phyloP scores from a whole-genome alignment of 2,888 invertebrate genomes.

The Latheticus oryzae region DNA sequence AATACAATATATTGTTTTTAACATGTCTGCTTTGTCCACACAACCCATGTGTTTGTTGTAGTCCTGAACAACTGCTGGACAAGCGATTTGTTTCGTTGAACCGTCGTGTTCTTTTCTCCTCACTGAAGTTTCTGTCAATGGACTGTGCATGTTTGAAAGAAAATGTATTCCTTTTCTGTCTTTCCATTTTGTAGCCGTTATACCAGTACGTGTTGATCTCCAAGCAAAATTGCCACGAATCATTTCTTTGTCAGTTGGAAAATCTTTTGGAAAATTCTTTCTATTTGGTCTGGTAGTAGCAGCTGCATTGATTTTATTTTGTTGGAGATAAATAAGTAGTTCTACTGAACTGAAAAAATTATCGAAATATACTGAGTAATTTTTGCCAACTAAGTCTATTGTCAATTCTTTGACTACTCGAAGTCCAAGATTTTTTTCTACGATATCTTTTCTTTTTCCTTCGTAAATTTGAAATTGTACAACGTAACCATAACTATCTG shows the following conservation, averaged over 20 bases:
- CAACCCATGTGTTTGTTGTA: slow-evolving; percentile 57
- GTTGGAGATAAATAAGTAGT: no score
- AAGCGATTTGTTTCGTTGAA: slow-evolving; percentile 16
- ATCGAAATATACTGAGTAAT: slow-evolving; percentile 43
- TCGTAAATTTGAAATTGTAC: slow-evolving; percentile 51
- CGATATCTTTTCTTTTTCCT: slow-evolving; percentile 46
- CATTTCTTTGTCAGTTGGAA: slow-evolving; percentile 39
- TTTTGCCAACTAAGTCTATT: slow-evolving; percentile 34
- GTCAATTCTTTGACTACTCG: slow-evolving; percentile 43
- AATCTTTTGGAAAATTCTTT: slow-evolving; percentile 38
- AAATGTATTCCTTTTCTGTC: slow-evolving; percentile 24
- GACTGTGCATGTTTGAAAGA: slow-evolving; percentile 32
- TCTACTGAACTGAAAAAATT: no score
- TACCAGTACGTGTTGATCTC: slow-evolving; percentile 39
- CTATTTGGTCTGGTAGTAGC: slow-evolving; percentile 42
- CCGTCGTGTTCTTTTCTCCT: neutral
- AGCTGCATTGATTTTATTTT: slow-evolving; percentile 42
- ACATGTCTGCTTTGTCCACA: slow-evolving; percentile 55
- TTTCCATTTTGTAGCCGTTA: slow-evolving; percentile 34
- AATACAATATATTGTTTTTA: slow-evolving; percentile 52
- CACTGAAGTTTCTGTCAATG: neutral
- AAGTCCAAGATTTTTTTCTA: slow-evolving; percentile 40
- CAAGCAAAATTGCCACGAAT: slow-evolving; percentile 43
- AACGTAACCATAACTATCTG: slow-evolving; percentile 44
- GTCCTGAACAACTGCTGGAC: slow-evolving; percentile 48